A percentile compares a stretch with the other conserved stretches of the same genome.
These are phyloP conservation scores for Nothobranchius furzeri DNA, from an alignment of 2,113 vertebrate species.

Conservation along the genomic window DNA sequence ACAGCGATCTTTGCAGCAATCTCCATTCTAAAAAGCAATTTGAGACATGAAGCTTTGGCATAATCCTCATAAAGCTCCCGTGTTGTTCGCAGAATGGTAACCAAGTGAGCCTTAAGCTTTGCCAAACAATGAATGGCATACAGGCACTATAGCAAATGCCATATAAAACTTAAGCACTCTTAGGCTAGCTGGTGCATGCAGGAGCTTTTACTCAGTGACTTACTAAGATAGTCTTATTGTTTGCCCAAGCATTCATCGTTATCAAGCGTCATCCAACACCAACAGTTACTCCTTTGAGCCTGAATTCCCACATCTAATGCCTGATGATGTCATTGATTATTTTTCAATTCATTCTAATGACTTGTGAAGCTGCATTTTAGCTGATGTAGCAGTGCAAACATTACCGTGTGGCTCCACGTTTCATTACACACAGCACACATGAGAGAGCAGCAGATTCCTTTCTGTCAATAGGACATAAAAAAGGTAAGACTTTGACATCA, in stretches of 20 bases:
- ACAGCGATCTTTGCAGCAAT: constrained; percentile 50
- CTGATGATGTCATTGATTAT: background rate
- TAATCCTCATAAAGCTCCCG: constrained; percentile 68
- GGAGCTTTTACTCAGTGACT: constrained; percentile 29
- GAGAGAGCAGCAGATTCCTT: background rate
- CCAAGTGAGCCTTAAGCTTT: constrained; percentile 60
- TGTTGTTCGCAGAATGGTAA: constrained; percentile 64
- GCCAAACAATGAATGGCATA: constrained; percentile 62
- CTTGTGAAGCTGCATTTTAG: background rate
- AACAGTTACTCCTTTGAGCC: background rate
- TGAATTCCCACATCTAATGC: background rate
- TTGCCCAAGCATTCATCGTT: constrained; percentile 26
- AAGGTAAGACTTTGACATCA: too few relatives aligned
- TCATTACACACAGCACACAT: background rate
- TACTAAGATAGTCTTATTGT: constrained; percentile 16
- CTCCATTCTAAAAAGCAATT: constrained; percentile 62
- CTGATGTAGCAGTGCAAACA: background rate
- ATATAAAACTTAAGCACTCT: constrained; percentile 48
- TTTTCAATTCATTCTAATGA: background rate
- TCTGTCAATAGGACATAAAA: background rate
- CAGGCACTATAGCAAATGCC: constrained; percentile 40
- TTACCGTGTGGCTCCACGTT: background rate
- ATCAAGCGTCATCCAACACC: constrained; percentile 14
- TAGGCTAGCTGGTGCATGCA: constrained; percentile 38
- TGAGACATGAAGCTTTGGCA: constrained; percentile 63